Evolutionary conservation across 2,888 invertebrate species (phyloP), one percentile per base, ranked within the genome.

Genomic region (Tetropium fuscum): DNA sequence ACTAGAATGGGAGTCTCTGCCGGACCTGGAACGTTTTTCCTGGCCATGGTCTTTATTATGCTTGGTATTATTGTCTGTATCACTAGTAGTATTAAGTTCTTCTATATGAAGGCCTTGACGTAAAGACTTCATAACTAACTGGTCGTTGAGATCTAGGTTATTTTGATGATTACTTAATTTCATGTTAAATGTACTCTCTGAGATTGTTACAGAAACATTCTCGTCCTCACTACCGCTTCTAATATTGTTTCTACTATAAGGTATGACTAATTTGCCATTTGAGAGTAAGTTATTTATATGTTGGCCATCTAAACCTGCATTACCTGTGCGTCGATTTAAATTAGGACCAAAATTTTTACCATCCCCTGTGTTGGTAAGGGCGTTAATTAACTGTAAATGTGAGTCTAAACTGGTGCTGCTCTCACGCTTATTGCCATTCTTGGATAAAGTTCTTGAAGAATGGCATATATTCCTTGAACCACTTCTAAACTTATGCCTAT

Each of bases 321-420:
- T 76, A 3, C 66, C 86, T 1, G 83, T 78, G 41, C 87, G 78
- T 48, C 86, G 78, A 53, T 83, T 84, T 72, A 86, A 79, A 70
- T 86, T 86, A 1, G 86, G 86, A 56, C 87, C 85, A 32, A 87
- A 70, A 40, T 22, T 84, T 44, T 85, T 82, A 34, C 85, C 83
- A 57, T 86, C 85, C 1, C 79, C 67, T 13, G 78, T 76, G 57
- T 86, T 86, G 0, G 87, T 85, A 7, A 87, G 82, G 0, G 87
- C 86, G 62, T 88, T 88, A 22, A 89, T 79, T 79, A 90, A 86
- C 75, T 90, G 90, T 27, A 88, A 84, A 79, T 93, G 92, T 70
- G 93, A 93, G 76, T 94, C 94, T 25, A 93, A 87, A 8, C 93
- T 93, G 0, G 92, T 91, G 36, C 90, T 90, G 77, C 93, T 93